phyloP scores from a whole-genome alignment of 2,113 vertebrate species.

The Alces alces region DNA sequence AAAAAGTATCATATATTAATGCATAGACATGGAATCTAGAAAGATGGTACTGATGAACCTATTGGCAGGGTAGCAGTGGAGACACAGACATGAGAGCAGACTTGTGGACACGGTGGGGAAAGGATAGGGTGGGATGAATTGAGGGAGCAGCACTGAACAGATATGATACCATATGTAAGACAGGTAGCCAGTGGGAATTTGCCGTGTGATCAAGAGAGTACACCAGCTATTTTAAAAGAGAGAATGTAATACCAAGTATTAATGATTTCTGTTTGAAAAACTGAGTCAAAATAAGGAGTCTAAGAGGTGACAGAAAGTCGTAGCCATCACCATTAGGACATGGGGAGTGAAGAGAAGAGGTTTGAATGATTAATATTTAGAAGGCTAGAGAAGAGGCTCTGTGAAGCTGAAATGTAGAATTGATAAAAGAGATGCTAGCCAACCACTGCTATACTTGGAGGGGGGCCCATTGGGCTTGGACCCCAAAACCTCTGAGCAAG shows the following conservation, averaged over 20 bases:
- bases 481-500: neutral
- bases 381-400: neutral
- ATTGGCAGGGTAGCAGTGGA: neutral
- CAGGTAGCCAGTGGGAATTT: neutral
- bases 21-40: neutral
- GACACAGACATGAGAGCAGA: neutral
- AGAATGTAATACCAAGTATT: neutral
- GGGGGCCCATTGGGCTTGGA: rapidly evolving
- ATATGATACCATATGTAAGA: neutral
- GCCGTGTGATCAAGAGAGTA: neutral
- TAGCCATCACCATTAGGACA: neutral
- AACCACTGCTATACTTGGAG: neutral
- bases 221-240: neutral
- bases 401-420: neutral
- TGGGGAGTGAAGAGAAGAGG: neutral
- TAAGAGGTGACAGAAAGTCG: neutral
- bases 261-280: neutral
- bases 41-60: neutral
- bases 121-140: neutral
- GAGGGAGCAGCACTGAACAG: neutral
- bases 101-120: rapidly evolving
- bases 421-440: neutral
- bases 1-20: neutral
- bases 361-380: neutral
- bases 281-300: neutral